These are phyloP conservation scores for Cydia strobilella DNA, from an alignment of 1,140 invertebrate species.

Conservation along the genomic window DNA sequence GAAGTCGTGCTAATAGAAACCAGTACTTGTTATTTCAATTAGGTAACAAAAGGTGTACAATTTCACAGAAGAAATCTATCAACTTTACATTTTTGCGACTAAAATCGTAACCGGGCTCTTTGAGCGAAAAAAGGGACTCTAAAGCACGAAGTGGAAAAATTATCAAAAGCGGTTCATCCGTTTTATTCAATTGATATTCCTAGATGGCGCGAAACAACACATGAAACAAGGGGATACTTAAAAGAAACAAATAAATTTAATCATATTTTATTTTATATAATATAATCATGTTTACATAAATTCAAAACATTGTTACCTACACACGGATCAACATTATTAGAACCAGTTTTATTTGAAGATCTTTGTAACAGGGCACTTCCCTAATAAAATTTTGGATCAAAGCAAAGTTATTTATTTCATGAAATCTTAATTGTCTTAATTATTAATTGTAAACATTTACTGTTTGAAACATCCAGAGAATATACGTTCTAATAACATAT, in stretches of 20 bases:
- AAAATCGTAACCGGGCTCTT: too few relatives aligned
- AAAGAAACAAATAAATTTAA: constrained; percentile 33
- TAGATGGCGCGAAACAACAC: too few relatives aligned
- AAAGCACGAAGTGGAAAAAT: too few relatives aligned
- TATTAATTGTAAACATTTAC: background rate
- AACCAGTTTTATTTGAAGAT: constrained; percentile 44
- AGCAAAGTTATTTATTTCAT: background rate
- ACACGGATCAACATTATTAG: constrained; percentile 53
- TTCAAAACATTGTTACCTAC: constrained; percentile 55
- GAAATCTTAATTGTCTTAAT: background rate
- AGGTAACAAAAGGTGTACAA: too few relatives aligned
- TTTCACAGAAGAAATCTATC: too few relatives aligned
- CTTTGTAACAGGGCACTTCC: background rate
- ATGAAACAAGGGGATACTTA: background rate
- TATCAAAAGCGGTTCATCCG: too few relatives aligned
- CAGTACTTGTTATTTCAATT: too few relatives aligned
- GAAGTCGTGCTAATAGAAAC: too few relatives aligned
- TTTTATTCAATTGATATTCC: too few relatives aligned
- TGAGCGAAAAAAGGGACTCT: too few relatives aligned
- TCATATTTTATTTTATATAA: constrained; percentile 62
- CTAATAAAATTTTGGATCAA: constrained; percentile 15
- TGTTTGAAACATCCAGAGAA: background rate
- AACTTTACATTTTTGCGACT: too few relatives aligned
- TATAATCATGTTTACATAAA: constrained; percentile 59
- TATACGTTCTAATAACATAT: constrained; percentile 12